Base-by-base conservation (phyloP, 1,140 invertebrate species). In the Eumaeus atala region DNA sequence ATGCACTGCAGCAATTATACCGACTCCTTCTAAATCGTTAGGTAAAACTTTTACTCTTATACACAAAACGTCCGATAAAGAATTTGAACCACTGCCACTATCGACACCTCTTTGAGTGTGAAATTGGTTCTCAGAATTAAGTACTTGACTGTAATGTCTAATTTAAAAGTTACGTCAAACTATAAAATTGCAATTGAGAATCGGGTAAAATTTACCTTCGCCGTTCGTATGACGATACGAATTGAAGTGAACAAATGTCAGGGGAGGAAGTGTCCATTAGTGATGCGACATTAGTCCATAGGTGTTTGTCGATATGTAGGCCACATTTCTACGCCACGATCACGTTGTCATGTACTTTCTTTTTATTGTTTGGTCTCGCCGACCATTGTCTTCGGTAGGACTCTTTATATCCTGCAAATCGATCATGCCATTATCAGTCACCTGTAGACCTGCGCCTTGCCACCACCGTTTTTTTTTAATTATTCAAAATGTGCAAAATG, bases 291-390 rank as follows among this genome's bases (percentile, higher is more conserved):
- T 85, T 76, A 72, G 71, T 82, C 82, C 79, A 72, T 75, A 77
- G 73, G 54, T 55, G 66, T 67, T 28, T 59, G 51, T 50, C 52
- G 54, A 70, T 74, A 84, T 71, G 67, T 66, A 61, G 80, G 80
- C 56, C 80, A 72, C 71, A 77, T 83, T 83, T 80, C 77, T 73
- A 79, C 64, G 64, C 63, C 58, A 67, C 69, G 68, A 76, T 79
- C 80, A 81, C 77, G 76, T 77, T 77, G 72, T 75, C 73, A 72
- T 79, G 66, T 72, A 68, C 83, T 86, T 86, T 86, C 80, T 85
- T 85, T 83, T 71, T 63, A 66, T 68, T 71, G 66, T 83, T 86
- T 84, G 73, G 72, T 79, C 67, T 77, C 67, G 67, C 68, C 75
- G 75, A 59, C 78, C 58, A 79, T 82, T 81, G 77, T 81, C 67